Conservation (phyloP, 2,113 vertebrate species). For the Corydoras maculifer region DNA sequence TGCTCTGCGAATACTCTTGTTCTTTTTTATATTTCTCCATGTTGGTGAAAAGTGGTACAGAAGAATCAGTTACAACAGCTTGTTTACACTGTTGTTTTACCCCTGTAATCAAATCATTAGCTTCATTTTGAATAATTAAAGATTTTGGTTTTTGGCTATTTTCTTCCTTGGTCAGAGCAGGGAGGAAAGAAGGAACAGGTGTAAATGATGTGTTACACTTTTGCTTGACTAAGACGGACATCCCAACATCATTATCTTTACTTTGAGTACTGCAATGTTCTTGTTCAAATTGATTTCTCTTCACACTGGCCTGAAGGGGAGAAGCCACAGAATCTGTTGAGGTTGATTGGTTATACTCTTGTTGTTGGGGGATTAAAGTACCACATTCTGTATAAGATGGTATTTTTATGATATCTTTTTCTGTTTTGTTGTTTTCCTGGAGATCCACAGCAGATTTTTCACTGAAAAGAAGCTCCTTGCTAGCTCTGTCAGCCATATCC, state of each 20-base stretch:
- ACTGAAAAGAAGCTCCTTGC: slow-evolving; percentile 70
- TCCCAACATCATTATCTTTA: background rate
- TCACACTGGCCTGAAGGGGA: background rate
- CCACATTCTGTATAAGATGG: background rate
- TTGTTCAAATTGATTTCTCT: background rate
- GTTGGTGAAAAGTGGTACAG: background rate
- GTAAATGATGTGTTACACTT: background rate
- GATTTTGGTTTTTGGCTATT: background rate
- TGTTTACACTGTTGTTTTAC: slow-evolving; percentile 5
- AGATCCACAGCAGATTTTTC: slow-evolving; percentile 67
- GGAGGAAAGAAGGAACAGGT: background rate
- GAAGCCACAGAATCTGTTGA: background rate
- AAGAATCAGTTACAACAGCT: background rate
- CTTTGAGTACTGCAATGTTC: background rate
- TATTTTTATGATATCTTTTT: background rate
- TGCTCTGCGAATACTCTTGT: background rate
- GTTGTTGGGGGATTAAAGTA: background rate
- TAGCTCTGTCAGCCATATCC: slow-evolving; percentile 70
- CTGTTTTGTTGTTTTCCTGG: slow-evolving; percentile 49
- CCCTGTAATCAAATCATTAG: background rate
- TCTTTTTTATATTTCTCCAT: slow-evolving; percentile 44
- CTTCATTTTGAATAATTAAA: background rate
- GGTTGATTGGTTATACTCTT: background rate
- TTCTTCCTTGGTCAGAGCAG: background rate
- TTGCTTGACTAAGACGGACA: background rate